Evolutionary conservation across 2,888 invertebrate genomes (phyloP), one percentile per base, ranked within the genome.

Genomic region (Caenorhabditis sp.): DNA sequence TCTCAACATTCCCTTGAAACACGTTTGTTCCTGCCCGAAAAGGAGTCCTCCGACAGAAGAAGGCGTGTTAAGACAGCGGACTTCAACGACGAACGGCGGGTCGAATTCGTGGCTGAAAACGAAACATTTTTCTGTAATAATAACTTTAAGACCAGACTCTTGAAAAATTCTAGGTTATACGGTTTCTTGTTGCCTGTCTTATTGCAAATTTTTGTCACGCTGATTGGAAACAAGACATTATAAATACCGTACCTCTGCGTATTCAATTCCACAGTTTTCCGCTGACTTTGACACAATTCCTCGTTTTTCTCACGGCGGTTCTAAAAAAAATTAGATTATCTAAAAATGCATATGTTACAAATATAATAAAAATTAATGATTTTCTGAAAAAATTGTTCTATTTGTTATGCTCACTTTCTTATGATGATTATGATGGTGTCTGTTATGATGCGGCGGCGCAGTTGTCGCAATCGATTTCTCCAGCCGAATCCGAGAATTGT

Each of bases 51-150:
- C 60, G 37, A 35, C 44, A 0, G 58, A 24, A 8, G 69, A 51
- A 40, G 76, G 80, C 22, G 72, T 67, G 62, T 80, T 85, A 18
- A 71, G 67, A 70, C 85, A 86, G 22, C 86, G 60, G 8, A 86
- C 77, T 67, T 88, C 84, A 6, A 86, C 87, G 40, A 87, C 80
- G 40, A 88, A 88, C 13, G 88, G 88, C n/a, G 88, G 88, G 26
- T 88, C 86, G 76, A 81, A 88, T 58, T 88, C 88, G 28, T 80
- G 74, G 11, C 82, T 82, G 78, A 55, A 20, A 47, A 47, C 2
- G n/a, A 5, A 18, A 8, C 4, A 22, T n/a, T n/a, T n/a, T n/a
- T n/a, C n/a, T n/a, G n/a, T n/a, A n/a, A n/a, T n/a, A n/a, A n/a
- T n/a, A n/a, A n/a, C n/a, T n/a, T n/a, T n/a, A n/a, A n/a, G n/a